Evolutionary conservation across 2,888 invertebrate genomes (phyloP), one percentile per base, ranked within the genome.

Genomic region (Agrochola lota): DNA sequence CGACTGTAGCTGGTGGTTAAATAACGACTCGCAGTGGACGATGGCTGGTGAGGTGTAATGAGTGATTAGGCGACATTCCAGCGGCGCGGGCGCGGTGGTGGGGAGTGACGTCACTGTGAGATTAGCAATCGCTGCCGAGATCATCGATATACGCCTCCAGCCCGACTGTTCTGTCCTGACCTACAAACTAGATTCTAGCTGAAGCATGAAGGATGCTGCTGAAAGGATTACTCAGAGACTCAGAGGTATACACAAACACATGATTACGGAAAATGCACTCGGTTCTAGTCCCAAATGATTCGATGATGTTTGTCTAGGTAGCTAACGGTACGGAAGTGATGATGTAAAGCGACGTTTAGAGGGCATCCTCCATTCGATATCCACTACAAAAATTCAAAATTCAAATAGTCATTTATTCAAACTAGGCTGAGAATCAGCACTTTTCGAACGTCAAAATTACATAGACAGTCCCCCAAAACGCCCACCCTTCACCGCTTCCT

Each of bases 1-100:
- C 70, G 63, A 75, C 75, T 85, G 70, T 67, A 49, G 43, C 30
- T 71, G 74, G 64, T 82, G 76, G 77, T 74, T 80, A 57, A 85
- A 73, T 78, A 79, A 81, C 78, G 55, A 71, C 40, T 40, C 63
- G 57, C 30, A 23, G 23, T 49, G 69, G 40, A 23, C 23, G 71
- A 59, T 43, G 68, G 30, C 64, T 55, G 60, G 35, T n/a, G 52
- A 55, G 35, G 26, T 77, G 78, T 80, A 82, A 77, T 80, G 66
- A 85, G 68, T 75, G 78, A 87, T 82, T 85, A 81, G 74, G 71
- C 68, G 71, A 78, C 87, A 89, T 89, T 85, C 85, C 77, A 55
- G 2, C 46, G 46, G 17, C 9, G 66, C 40, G 46, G 46, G n/a
- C 7, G 43, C 26, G 46, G 26, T 12, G 46, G 30, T 17, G 15